Evolutionary conservation across 2,113 vertebrate genomes (phyloP).

Genomic region (Odontophorus gujanensis): DNA sequence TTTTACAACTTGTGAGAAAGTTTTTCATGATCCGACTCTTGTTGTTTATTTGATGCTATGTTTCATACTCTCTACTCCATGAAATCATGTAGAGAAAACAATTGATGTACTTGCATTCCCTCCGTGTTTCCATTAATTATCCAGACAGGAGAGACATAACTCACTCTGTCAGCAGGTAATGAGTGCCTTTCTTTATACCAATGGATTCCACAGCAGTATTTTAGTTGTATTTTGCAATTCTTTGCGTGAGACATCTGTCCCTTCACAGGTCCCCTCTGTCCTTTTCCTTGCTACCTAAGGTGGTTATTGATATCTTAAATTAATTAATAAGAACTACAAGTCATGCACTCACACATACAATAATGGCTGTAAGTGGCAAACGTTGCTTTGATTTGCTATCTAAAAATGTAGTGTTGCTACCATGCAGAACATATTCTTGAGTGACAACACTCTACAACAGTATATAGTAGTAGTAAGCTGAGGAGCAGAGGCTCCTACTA

Average conservation of each 20-base stretch:
- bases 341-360: constrained; percentile 26
- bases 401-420: not conserved
- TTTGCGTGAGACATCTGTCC: not conserved
- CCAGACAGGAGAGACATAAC: constrained; percentile 19
- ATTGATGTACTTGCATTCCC: constrained; percentile 14
- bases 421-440: not conserved
- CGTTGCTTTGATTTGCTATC: constrained; percentile 70
- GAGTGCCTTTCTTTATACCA: constrained; percentile 33
- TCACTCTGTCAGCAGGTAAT: constrained; percentile 34
- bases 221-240: constrained; percentile 26
- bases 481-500: not conserved
- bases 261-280: not conserved
- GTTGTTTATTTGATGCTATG: not conserved
- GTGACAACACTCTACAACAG: not conserved
- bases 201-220: constrained; percentile 5
- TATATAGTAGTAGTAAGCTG: not conserved
- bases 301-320: constrained; percentile 34
- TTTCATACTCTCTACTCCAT: not conserved
- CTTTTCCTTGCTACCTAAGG: not conserved
- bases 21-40: not conserved
- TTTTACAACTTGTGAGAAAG: not conserved
- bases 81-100: constrained; percentile 36
- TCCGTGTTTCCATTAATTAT: not conserved
- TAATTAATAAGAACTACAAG: constrained; percentile 40
- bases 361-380: constrained; percentile 46